Evolutionary conservation across 1,140 invertebrate genomes (phyloP).

Genomic region (Drosophila takahashii): DNA sequence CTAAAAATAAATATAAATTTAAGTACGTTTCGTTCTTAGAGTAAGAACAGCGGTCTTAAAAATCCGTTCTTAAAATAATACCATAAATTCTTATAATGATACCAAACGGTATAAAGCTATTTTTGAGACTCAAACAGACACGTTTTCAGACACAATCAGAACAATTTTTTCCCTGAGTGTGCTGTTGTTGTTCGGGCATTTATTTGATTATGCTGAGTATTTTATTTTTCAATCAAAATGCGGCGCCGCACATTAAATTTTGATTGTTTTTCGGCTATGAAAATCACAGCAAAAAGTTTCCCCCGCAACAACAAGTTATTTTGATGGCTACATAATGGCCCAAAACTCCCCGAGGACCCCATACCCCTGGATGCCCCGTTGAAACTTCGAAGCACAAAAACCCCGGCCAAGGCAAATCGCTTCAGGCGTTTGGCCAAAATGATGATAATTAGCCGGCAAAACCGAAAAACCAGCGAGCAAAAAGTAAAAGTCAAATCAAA

Average conservation of each 20-base stretch:
- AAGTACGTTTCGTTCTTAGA: too few species aligned
- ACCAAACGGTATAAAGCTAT: too few species aligned
- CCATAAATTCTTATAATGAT: too few species aligned
- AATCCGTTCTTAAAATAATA: too few species aligned
- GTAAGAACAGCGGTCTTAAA: too few species aligned
- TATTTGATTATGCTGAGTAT: conserved; percentile 75
- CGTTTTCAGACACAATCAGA: too few species aligned
- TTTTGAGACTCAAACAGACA: too few species aligned
- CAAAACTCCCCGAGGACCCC: conserved; percentile 8
- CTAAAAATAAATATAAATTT: too few species aligned
- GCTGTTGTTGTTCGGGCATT: conserved; percentile 57
- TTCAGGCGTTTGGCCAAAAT: conserved; percentile 76
- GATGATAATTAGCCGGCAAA: conserved; percentile 79
- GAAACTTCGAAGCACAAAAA: conserved; percentile 58
- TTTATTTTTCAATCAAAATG: conserved; percentile 80
- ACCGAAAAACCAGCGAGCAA: conserved; percentile 53
- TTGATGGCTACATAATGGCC: conserved; percentile 77
- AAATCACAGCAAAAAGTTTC: conserved; percentile 75
- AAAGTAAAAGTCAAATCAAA: conserved; percentile 81
- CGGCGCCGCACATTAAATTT: conserved; percentile 81
- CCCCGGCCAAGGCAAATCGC: conserved; percentile 55
- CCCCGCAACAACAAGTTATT: conserved; percentile 68
- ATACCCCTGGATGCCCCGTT: too few species aligned
- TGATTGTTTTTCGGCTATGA: conserved; percentile 74
- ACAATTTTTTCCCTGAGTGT: too few species aligned